These are phyloP conservation scores for Andrena haemorrhoa DNA, from an alignment of 2,888 invertebrate species.

Conservation along the genomic window DNA sequence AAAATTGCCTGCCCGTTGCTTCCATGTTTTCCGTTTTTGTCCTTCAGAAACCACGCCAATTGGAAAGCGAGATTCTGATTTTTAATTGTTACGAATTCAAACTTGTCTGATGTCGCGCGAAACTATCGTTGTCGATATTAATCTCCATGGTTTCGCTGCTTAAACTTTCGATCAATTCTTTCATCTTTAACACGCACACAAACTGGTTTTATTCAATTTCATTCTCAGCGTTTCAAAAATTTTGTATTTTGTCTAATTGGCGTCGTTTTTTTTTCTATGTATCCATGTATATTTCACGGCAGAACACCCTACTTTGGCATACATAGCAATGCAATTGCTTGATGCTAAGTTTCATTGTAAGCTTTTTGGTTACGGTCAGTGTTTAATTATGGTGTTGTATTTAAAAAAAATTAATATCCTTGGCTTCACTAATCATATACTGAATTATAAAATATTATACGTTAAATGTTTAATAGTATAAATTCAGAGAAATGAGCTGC, in stretches of 20 bases:
- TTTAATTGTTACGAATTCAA: not conserved
- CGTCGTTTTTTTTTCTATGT: conserved; percentile 51
- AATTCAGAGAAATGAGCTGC: not conserved
- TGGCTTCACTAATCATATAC: conserved; percentile 52
- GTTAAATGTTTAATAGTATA: not conserved
- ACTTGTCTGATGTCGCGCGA: not conserved
- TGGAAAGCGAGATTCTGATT: conserved; percentile 15
- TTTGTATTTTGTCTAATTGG: conserved; percentile 44
- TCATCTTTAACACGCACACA: not conserved
- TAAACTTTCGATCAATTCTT: not conserved
- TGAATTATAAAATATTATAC: conserved; percentile 15
- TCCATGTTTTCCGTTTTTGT: conserved; percentile 56
- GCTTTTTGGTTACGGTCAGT: conserved; percentile 57
- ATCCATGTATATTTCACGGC: conserved; percentile 40
- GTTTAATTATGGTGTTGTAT: conserved; percentile 57
- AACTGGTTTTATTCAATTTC: too few species aligned
- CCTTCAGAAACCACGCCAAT: conserved; percentile 55
- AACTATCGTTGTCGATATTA: conserved; percentile 9
- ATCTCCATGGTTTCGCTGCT: not conserved
- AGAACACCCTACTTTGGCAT: conserved; percentile 48
- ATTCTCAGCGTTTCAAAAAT: not conserved
- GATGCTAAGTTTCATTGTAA: conserved; percentile 48
- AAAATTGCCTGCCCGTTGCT: conserved; percentile 54
- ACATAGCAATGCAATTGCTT: conserved; percentile 46
- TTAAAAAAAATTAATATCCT: conserved; percentile 53